Base-by-base conservation (phyloP, 1,140 invertebrate genomes). In the Metopolophium dirhodum region DNA sequence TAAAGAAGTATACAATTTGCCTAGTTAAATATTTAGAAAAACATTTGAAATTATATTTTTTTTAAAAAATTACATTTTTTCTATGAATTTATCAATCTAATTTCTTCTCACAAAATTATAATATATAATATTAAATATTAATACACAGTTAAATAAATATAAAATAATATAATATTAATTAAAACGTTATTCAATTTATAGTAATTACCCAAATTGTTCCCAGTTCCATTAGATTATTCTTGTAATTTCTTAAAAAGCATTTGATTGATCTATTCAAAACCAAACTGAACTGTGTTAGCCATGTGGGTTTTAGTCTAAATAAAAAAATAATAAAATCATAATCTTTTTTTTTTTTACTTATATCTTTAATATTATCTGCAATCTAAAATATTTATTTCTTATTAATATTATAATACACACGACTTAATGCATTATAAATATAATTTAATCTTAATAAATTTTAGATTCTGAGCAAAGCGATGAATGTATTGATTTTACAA, bases 231-330 rank as follows among this genome's bases (percentile, higher is more conserved):
- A 68, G 20, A 35, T 91, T 45, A 35, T 30, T 82, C 7, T 82
- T 30, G 18, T 91, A 91, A 68, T 26, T 47, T 49, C 90, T 91
- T n/a, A 49, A 11, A 49, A 91, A 91, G 49, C 57, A 91, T 91
- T 91, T 91, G 7, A n/a, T 23, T 3, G 90, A 91, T 82, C 90
- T 68, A 26, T 35, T 14, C 9, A 82, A 91, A 45, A 91, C 2
- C 30, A 91, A 77, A 8, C 18, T 23, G 26, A 91, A 68, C 61
- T 82, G 41, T 47, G 68, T 91, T 8, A 3, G 23, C 90, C 90
- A 91, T 47, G 20, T 14, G 82, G 37, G 90, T 23, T 82, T 91
- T 91, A 37, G 26, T 11, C 90, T 91, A 49, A 35, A 82, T 30
- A 91, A 47, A n/a, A n/a, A 88, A 88, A 20, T 20, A 20, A 51